Conservation (phyloP, 2,113 vertebrate genomes). For the Charina bottae region DNA sequence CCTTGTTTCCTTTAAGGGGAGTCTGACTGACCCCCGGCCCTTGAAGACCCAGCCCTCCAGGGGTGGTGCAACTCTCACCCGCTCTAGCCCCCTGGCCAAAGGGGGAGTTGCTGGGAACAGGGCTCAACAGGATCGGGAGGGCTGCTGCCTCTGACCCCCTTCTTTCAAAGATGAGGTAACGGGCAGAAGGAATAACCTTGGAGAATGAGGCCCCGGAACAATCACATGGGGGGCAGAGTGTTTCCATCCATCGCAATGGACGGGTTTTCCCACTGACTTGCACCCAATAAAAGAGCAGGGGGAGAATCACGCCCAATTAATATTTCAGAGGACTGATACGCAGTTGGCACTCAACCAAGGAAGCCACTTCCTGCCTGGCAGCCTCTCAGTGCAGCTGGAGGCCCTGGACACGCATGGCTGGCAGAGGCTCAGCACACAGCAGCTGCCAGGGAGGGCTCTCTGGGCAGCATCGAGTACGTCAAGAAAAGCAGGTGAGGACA, state of each 20-base stretch:
- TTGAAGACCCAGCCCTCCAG: no score
- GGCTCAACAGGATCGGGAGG: no score
- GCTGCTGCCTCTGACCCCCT: no score
- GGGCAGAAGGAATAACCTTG: neutral
- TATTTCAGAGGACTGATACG: neutral
- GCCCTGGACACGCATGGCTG: neutral
- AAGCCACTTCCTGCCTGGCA: neutral
- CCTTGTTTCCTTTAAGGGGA: neutral
- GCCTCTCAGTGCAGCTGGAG: slow-evolving; percentile 1
- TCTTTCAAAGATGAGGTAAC: neutral
- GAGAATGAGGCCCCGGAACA: no score
- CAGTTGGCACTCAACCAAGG: neutral
- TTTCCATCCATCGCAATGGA: no score
- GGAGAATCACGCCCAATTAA: neutral
- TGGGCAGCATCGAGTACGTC: neutral
- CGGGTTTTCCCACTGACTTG: neutral
- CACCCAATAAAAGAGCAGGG: neutral
- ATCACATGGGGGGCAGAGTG: no score
- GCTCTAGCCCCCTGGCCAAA: neutral
- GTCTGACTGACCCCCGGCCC: no score
- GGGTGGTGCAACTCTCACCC: neutral
- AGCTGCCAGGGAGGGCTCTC: neutral
- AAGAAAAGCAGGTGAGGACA: neutral
- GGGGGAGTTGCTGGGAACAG: no score
- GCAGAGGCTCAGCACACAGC: neutral